Evolutionary conservation across 2,113 vertebrate genomes (phyloP).

Genomic region (Gobio gobio): DNA sequence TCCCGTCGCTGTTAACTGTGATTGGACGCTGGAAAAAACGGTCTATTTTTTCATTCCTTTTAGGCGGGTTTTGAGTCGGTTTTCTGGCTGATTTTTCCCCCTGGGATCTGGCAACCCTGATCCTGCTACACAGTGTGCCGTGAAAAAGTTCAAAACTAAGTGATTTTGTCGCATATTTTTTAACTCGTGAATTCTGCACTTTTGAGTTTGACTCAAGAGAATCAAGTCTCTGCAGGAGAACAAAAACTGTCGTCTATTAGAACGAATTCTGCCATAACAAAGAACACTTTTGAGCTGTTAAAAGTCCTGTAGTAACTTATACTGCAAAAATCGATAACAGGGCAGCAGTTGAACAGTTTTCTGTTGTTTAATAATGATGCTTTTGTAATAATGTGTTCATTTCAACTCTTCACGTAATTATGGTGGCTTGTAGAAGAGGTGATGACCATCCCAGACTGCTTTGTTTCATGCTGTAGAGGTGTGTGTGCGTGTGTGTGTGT

Average conservation of each 20-base stretch:
- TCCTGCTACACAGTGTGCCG: neutral
- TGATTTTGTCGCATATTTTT: neutral
- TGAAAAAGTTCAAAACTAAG: neutral
- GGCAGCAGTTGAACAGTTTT: neutral
- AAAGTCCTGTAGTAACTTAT: neutral
- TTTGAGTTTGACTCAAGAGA: neutral
- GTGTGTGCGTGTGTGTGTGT: too few relatives aligned
- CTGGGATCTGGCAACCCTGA: neutral
- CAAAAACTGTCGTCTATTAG: too few relatives aligned
- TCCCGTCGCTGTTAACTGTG: neutral
- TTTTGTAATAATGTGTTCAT: neutral
- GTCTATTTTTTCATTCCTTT: conserved; percentile 15
- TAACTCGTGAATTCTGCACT: neutral
- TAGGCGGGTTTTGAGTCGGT: conserved; percentile 35
- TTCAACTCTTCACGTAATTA: neutral
- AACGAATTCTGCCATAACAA: too few relatives aligned
- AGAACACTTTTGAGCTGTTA: too few relatives aligned
- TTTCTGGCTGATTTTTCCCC: neutral
- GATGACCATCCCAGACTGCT: conserved; percentile 42
- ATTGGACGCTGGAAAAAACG: neutral
- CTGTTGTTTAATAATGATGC: conserved; percentile 6
- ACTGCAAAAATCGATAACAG: neutral
- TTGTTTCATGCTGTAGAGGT: conserved; percentile 24
- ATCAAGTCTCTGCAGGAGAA: neutral
- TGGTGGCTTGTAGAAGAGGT: conserved; percentile 46